Evolutionary conservation across 2,797 vertebrate species (phyloP), one percentile per base, ranked within the genome.

Genomic region (Notamacropus eugenii): DNA sequence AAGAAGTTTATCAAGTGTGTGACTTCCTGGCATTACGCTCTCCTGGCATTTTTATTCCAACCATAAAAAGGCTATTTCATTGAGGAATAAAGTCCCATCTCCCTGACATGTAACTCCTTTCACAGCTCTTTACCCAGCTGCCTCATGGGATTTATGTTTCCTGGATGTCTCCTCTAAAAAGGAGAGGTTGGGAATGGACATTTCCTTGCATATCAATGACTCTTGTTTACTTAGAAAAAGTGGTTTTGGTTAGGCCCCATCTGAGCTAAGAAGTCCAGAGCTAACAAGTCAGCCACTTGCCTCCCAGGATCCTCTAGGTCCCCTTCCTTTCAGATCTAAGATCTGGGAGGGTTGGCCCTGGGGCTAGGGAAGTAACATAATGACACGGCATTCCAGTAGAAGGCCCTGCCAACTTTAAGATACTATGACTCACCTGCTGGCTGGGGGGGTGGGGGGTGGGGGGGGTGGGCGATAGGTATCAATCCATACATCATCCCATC

Each of bases 71-170:
- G 92, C 97, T 97, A 96, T 98, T 98, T 98, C 97, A 97, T 97
- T 97, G 97, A 98, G 98, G 98, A 98, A 98, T 98, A 98, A 98
- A 98, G 98, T 97, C 98, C 97, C 97, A 95, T 97, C 98, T 97
- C 95, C 94, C 97, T 98, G 98, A 97, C 97, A 95, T 96, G 97
- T 97, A 96, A 97, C 97, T 98, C 97, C 97, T 98, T 97, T 95
- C 98, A 96, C 96, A 96, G 97, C 97, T 97, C 97, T 98, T 97
- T 97, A 97, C 93, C 98, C 94, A 55, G 58, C 97, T 97, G 97
- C 96, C 98, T 97, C 92, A 95, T 96, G 19, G 87, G 96, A 98
- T 98, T 98, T 98, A 98, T 98, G 98, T 91, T 98, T 98, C 98
- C 98, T 98, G 98, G 97, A 97, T 98, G 97, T 93, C 82, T 90